phyloP scores from a whole-genome alignment of 2,888 invertebrate genomes.

The Volucella zonaria region DNA sequence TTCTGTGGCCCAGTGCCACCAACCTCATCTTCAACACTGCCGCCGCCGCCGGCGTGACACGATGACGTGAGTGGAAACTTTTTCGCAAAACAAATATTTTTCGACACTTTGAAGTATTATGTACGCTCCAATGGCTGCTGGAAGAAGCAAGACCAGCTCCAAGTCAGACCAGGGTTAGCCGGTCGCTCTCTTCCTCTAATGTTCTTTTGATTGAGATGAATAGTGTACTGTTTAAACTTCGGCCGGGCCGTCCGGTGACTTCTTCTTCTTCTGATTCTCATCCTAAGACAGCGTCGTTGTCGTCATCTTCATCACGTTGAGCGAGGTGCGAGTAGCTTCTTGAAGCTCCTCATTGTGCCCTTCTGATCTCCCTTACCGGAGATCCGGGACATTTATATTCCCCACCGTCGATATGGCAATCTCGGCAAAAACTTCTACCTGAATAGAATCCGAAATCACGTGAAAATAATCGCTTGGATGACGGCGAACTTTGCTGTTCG shows the following conservation, averaged over 20 bases:
- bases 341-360: neutral
- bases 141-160: neutral
- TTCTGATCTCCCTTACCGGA: constrained; percentile 25
- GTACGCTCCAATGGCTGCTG: constrained; percentile 5
- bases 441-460: constrained; percentile 72
- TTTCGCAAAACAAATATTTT: constrained; percentile 47
- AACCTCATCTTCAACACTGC: neutral
- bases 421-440: constrained; percentile 63
- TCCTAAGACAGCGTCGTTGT: constrained; percentile 7
- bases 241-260: constrained; percentile 20
- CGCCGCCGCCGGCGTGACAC: constrained; percentile 2
- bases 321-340: no score
- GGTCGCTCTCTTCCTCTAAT: constrained; percentile 37
- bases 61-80: constrained; percentile 47
- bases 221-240: constrained; percentile 66
- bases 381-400: constrained; percentile 49
- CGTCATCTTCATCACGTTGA: neutral
- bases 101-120: constrained; percentile 27
- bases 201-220: constrained; percentile 69
- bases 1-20: constrained; percentile 17
- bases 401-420: constrained; percentile 51
- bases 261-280: no score
- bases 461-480: constrained; percentile 69
- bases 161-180: neutral
- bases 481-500: constrained; percentile 55